Base-by-base conservation (phyloP, 2,797 vertebrate species). In the Bryconaethiops microstoma region DNA sequence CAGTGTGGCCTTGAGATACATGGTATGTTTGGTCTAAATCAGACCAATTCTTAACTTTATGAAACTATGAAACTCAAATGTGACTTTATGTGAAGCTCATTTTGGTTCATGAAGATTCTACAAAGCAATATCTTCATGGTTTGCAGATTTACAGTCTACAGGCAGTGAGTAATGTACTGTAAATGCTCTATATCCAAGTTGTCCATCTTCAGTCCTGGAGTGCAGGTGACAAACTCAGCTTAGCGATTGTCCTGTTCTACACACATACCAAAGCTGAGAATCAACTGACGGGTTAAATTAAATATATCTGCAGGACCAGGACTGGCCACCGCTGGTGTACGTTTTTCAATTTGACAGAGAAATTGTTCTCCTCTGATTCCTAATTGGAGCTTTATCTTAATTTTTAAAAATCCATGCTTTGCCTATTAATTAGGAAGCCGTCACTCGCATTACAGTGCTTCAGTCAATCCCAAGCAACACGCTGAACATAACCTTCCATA, bases 401-500 rank as follows among this genome's bases (percentile, higher is more conserved):
- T 14, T 45, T 13, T 12, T 23, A 48, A 69, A 48, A 70, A 52
- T 5, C 2, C 14, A 52, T 52, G 5, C 23, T 52, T 52, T 52
- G 12, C 21, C 14, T 52, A 39, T 64, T 68, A 68, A 29, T 29
- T 29, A 29, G 35, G 21, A 45, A 10, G 9, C 35, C 40, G 19
- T 45, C 65, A 68, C 9, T 21, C 8, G 2, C 17, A 68, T 42
- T 64, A 62, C 77, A 39, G 16, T 21, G 57, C 69, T 57, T 25
- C 48, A 62, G 6, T 63, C 55, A 59, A 54, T 81, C 59, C 50
- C 59, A 80, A 76, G 60, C 40, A 76, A 80, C 23, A 62, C 52
- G 45, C 52, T 60, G 52, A 67, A 59, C 79, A 71, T 45, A 54
- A 81, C 75, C 70, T 63, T 74, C 23, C 35, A 54, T 73, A 67